Base-by-base conservation (phyloP, 2,797 vertebrate species). In the Fratercula arctica region DNA sequence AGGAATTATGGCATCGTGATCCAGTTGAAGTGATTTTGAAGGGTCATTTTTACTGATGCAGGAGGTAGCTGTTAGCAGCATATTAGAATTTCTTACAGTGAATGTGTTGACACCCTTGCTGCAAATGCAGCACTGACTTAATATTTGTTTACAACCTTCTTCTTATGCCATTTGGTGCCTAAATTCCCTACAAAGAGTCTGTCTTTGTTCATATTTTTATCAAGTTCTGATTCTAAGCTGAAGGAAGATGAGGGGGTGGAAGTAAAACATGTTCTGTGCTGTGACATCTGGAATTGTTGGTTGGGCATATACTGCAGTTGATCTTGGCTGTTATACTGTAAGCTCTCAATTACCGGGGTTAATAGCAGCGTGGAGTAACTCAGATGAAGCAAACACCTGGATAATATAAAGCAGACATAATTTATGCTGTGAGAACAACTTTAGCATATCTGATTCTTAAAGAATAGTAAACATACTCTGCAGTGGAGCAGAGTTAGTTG, bases 231-330 rank as follows among this genome's bases (percentile, higher is more conserved):
- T 92, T 61, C 73, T 46, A 69, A 72, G 37, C 80, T 93, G 94
- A 85, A 87, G 59, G 54, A 86, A 85, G 80, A 70, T 79, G 85
- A 79, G 69, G 39, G 54, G 83, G 77, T 94, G 85, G 93, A 90
- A 90, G 80, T 46, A 84, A 93, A 95, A 82, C 74, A 50, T 15
- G 60, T 86, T 94, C 76, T 56, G 19, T 88, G 69, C 57, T 92
- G 48, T 96, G 86, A 90, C 92, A 87, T 82, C 74, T 74, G 67
- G 88, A 96, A 92, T 93, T 96, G 66, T 82, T 96, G 88, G 63
- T 93, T 93, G 74, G 84, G 74, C 37, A 82, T 67, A 63, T 54
- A 77, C 51, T 67, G 77, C 51, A 29, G 57, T 24, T 93, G 77
- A 93, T 97, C 76, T 53, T 88, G 66, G 53, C 76, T 95, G 26